These are phyloP conservation scores for Nematolebias whitei DNA, from an alignment of 2,113 vertebrate genomes.

Conservation along the genomic window DNA sequence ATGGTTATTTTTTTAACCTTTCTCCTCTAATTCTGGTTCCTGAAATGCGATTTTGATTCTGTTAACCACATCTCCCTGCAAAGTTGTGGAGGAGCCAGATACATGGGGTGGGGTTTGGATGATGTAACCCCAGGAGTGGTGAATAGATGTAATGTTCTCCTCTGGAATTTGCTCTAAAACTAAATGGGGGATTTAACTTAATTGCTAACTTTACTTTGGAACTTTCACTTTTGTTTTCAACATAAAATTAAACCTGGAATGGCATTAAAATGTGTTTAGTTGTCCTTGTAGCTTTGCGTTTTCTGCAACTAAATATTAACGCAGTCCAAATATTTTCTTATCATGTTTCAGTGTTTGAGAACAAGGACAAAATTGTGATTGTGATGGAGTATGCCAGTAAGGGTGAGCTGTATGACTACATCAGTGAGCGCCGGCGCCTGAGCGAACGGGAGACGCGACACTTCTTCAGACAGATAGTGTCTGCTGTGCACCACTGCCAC, in stretches of 20 bases:
- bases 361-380: conserved; percentile 99
- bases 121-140: conserved; percentile 67
- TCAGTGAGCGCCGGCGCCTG: conserved; percentile 91
- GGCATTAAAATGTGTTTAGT: conserved; percentile 6
- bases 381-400: conserved; percentile 96
- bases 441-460: conserved; percentile 93
- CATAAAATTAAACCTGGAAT: conserved; percentile 14
- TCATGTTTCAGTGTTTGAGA: conserved; percentile 91
- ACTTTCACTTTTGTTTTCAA: conserved; percentile 35
- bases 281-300: not conserved
- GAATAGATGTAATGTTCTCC: conserved; percentile 33
- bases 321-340: conserved; percentile 27
- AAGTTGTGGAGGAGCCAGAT: conserved; percentile 52
- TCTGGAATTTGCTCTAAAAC: conserved; percentile 44
- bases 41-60: conserved; percentile 57
- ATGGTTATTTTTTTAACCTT: conserved; percentile 20
- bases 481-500: conserved; percentile 96
- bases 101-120: conserved; percentile 61
- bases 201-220: conserved; percentile 7
- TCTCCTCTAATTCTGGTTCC: conserved; percentile 32
- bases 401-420: conserved; percentile 97
- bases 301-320: conserved; percentile 6
- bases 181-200: conserved; percentile 12
- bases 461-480: conserved; percentile 98
- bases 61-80: conserved; percentile 62